Evolutionary conservation across 1,140 invertebrate genomes (phyloP).

Genomic region (Cecropterus lyciades): DNA sequence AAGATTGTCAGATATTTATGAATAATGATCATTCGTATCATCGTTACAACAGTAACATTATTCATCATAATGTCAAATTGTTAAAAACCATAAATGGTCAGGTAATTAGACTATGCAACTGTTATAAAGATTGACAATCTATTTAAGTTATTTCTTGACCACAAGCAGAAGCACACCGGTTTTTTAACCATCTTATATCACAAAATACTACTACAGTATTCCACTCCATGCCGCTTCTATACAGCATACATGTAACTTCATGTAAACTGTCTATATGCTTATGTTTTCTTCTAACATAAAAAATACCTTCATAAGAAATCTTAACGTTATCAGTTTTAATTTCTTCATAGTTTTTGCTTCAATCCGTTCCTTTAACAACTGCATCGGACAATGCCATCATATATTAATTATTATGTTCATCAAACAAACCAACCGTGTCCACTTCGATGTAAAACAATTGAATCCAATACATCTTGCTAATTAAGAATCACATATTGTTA

Average conservation of each 20-base stretch:
- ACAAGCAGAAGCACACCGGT: too few relatives aligned
- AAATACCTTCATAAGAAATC: too few relatives aligned
- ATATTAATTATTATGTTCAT: constrained; percentile 7
- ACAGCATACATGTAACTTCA: too few relatives aligned
- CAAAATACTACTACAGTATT: too few relatives aligned
- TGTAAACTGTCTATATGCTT: too few relatives aligned
- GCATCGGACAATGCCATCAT: background rate
- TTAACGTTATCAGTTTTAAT: too few relatives aligned
- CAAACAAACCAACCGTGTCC: constrained; percentile 25
- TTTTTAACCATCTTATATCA: too few relatives aligned
- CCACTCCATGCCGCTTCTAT: too few relatives aligned
- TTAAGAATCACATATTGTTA: constrained; percentile 23
- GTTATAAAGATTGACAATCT: background rate
- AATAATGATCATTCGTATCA: constrained; percentile 11
- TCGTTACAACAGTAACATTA: background rate
- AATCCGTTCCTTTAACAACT: too few relatives aligned
- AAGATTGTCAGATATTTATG: constrained; percentile 27
- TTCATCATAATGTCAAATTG: constrained; percentile 22
- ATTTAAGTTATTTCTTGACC: background rate
- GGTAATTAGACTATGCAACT: background rate
- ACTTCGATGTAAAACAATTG: constrained; percentile 19
- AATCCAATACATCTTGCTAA: constrained; percentile 33
- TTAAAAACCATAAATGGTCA: background rate
- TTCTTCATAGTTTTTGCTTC: too few relatives aligned
- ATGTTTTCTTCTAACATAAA: too few relatives aligned